phyloP scores from a whole-genome alignment of 2,113 vertebrate species.

The Crypturellus undulatus region DNA sequence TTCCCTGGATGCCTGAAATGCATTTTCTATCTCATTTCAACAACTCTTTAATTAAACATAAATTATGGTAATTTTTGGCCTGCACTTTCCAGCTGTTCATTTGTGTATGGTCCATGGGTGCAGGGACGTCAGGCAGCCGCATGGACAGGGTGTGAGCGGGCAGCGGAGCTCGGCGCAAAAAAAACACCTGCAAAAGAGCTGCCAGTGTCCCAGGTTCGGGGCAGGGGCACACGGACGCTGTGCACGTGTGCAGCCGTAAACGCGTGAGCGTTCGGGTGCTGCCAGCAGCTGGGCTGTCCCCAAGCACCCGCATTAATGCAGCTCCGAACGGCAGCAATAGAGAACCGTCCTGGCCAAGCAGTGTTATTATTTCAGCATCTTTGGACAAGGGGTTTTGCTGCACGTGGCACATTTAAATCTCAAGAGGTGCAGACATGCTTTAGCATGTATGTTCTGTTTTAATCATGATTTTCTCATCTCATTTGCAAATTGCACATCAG shows the following conservation, averaged over 20 bases:
- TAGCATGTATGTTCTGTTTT: no score
- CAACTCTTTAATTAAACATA: conserved; percentile 16
- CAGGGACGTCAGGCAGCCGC: neutral
- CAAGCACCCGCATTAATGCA: no score
- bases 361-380: neutral
- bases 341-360: accelerated
- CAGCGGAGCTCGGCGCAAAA: neutral
- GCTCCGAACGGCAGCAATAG: neutral
- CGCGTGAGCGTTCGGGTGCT: neutral
- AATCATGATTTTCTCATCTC: no score
- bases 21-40: conserved; percentile 27
- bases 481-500: neutral
- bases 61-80: neutral
- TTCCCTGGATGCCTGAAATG: conserved; percentile 31
- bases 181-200: accelerated
- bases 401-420: neutral
- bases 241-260: accelerated
- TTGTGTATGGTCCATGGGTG: no score
- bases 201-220: accelerated
- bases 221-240: accelerated
- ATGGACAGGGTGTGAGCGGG: neutral
- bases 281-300: neutral
- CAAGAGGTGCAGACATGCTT: neutral
- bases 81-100: neutral
- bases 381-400: neutral